phyloP scores from a whole-genome alignment of 2,113 vertebrate genomes.

The Cynoglossus semilaevis region DNA sequence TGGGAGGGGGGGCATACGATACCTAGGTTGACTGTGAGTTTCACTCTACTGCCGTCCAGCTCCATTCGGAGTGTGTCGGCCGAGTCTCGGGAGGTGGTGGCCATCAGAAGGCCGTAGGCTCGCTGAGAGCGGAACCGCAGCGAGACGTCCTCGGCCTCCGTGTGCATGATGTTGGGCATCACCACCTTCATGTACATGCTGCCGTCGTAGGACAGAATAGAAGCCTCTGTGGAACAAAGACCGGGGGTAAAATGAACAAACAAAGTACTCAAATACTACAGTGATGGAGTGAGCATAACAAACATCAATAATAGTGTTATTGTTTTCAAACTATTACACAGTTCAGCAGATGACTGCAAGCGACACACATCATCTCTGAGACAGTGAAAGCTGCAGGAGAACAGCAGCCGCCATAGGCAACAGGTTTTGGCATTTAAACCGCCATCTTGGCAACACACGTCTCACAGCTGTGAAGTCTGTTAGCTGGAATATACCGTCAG shows the following conservation, averaged over 20 bases:
- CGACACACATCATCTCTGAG: too few relatives aligned
- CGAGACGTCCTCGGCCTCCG: slow-evolving; percentile 95
- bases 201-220: slow-evolving; percentile 95
- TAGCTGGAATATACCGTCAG: too few relatives aligned
- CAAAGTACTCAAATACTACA: too few relatives aligned
- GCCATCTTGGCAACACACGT: too few relatives aligned
- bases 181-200: slow-evolving; percentile 99
- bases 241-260: background rate
- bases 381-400: too few relatives aligned
- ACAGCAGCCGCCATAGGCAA: too few relatives aligned
- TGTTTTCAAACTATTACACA: too few relatives aligned
- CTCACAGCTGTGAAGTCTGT: too few relatives aligned
- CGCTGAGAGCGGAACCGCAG: slow-evolving; percentile 97
- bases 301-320: too few relatives aligned
- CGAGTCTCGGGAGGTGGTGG: slow-evolving; percentile 93
- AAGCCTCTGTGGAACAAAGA: slow-evolving; percentile 83
- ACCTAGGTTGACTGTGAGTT: slow-evolving; percentile 99
- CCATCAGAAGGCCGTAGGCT: slow-evolving; percentile 93
- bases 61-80: slow-evolving; percentile 94
- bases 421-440: too few relatives aligned
- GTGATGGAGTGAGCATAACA: too few relatives aligned
- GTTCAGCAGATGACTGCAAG: too few relatives aligned
- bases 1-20: slow-evolving; percentile 82
- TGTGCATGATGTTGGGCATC: slow-evolving; percentile 97
- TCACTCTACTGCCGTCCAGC: slow-evolving; percentile 93